phyloP scores from a whole-genome alignment of 2,888 invertebrate genomes.

The Lacanobia wlatinum region DNA sequence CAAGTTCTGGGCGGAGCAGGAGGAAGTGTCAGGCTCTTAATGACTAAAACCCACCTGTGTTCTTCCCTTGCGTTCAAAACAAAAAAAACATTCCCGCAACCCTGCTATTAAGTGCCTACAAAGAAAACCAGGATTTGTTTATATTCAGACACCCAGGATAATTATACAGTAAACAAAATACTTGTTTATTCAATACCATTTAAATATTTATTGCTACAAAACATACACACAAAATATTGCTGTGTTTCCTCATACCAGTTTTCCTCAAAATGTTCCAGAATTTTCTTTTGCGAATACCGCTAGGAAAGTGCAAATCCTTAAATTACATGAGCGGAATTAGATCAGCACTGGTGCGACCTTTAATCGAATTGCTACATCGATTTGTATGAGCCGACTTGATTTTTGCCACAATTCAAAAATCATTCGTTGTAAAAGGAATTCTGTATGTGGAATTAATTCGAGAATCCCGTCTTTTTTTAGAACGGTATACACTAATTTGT shows the following conservation, averaged over 20 bases:
- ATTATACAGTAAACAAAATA: not conserved
- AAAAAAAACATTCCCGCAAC: no score
- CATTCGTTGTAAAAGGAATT: conserved; percentile 25
- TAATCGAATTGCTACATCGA: conserved; percentile 45
- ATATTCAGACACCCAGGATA: not conserved
- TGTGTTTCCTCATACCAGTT: not conserved
- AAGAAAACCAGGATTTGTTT: not conserved
- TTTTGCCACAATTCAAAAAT: conserved; percentile 40
- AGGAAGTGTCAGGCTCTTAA: no score
- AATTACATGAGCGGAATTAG: conserved; percentile 38
- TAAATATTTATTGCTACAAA: conserved; percentile 2
- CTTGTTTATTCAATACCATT: not conserved
- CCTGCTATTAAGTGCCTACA: not conserved
- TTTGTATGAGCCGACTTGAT: conserved; percentile 41
- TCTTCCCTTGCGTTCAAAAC: no score
- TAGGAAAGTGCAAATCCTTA: conserved; percentile 13
- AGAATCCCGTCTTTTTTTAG: not conserved
- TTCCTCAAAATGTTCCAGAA: conserved; percentile 12
- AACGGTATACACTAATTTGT: no score
- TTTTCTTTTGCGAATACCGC: not conserved
- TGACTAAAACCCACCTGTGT: no score
- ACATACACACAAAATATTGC: not conserved
- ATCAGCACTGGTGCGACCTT: conserved; percentile 22
- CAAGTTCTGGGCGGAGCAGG: no score
- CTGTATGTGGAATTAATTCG: conserved; percentile 16